Percentiles rank a stretch among this genome's conserved stretches.
These are phyloP conservation scores for Hyppa rectilinea DNA, from an alignment of 2,888 invertebrate genomes.

Conservation along the genomic window DNA sequence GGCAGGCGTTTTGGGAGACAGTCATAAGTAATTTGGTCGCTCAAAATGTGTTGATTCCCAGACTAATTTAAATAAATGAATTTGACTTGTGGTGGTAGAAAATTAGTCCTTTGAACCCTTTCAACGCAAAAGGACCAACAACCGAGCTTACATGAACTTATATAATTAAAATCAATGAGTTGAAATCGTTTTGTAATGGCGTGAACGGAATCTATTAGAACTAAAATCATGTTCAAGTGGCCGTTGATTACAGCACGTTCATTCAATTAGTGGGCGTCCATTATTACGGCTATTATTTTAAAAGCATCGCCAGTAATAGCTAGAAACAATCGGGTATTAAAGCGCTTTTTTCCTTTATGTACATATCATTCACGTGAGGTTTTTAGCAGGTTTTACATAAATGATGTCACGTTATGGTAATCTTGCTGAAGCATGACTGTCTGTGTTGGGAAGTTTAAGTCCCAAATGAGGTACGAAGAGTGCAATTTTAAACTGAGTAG, in stretches of 20 bases:
- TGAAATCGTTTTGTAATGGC: conserved; percentile 69
- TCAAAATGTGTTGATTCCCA: too few relatives aligned
- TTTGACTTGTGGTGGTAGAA: background rate
- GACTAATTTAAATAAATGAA: too few relatives aligned
- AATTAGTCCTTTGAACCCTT: conserved; percentile 20
- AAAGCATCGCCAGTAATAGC: conserved; percentile 63
- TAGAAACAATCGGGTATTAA: conserved; percentile 42
- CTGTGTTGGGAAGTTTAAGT: background rate
- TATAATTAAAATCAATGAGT: conserved; percentile 69
- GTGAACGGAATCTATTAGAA: conserved; percentile 78
- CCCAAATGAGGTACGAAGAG: background rate
- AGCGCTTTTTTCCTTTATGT: conserved; percentile 27
- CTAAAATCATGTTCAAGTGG: conserved; percentile 75
- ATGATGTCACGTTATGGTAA: conserved; percentile 15
- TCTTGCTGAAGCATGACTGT: background rate
- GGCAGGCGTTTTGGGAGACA: too few relatives aligned
- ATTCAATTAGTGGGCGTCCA: conserved; percentile 77
- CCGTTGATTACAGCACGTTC: conserved; percentile 78
- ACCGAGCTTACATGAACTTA: conserved; percentile 26
- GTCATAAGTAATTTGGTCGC: too few relatives aligned
- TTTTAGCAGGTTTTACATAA: conserved; percentile 40
- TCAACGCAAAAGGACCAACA: conserved; percentile 31
- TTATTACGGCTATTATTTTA: conserved; percentile 72
- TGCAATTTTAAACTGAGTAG: background rate
- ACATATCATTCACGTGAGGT: conserved; percentile 33